phyloP scores from a whole-genome alignment of 2,113 vertebrate genomes.

The Plectropomus leopardus region DNA sequence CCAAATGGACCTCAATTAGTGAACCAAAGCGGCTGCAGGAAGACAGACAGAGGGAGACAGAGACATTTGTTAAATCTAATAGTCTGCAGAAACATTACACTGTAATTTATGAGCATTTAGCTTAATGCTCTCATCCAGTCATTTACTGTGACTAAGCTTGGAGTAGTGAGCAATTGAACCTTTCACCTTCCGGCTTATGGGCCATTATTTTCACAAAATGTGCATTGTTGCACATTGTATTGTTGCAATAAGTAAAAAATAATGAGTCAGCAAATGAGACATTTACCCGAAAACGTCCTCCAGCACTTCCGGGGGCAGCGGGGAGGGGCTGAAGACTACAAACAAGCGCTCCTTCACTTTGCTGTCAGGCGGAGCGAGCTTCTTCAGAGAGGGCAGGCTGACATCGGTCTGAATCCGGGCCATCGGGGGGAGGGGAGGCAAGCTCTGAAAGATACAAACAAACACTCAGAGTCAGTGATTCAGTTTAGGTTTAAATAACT shows the following conservation, averaged over 20 bases:
- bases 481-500: neutral
- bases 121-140: neutral
- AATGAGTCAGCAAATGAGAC: neutral
- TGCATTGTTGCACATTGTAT: neutral
- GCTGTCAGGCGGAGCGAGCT: constrained; percentile 90
- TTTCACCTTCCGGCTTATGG: neutral
- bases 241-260: neutral
- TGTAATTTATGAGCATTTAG: constrained; percentile 19
- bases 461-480: neutral
- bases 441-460: constrained; percentile 61
- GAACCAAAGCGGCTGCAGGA: constrained; percentile 90
- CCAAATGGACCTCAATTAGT: constrained; percentile 93
- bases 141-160: neutral
- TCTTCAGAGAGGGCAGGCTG: constrained; percentile 90
- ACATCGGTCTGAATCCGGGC: constrained; percentile 93
- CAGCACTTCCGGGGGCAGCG: constrained; percentile 91
- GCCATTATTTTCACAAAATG: neutral
- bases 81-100: constrained; percentile 5
- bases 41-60: neutral
- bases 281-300: constrained; percentile 96
- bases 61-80: neutral
- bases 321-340: constrained; percentile 94
- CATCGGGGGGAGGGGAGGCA: constrained; percentile 72
- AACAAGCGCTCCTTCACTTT: constrained; percentile 94
- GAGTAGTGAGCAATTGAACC: neutral